Evolutionary conservation across 2,888 invertebrate species (phyloP).

Genomic region (Tricholauxania praeusta): DNA sequence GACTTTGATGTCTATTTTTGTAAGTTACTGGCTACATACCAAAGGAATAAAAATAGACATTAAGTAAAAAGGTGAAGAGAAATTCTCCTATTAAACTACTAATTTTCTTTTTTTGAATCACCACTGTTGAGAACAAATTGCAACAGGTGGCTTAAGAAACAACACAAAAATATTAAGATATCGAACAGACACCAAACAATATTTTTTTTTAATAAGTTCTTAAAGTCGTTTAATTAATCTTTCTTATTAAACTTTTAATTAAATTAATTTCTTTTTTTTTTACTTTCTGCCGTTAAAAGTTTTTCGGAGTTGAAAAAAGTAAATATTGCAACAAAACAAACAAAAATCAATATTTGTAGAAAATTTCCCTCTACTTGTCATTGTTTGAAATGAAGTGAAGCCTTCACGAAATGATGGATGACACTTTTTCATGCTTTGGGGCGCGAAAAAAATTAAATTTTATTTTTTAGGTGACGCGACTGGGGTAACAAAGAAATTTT

Average conservation of each 20-base stretch:
- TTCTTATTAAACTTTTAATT: no score
- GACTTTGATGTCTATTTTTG: not conserved
- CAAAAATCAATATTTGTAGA: constrained; percentile 30
- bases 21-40: not conserved
- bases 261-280: no score
- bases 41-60: no score
- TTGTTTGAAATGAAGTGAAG: constrained; percentile 9
- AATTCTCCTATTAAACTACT: no score
- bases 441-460: constrained; percentile 20
- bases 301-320: no score
- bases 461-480: constrained; percentile 36
- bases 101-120: no score
- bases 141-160: not conserved
- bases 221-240: no score
- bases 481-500: not conserved
- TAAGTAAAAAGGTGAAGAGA: no score
- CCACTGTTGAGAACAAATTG: not conserved
- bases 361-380: not conserved
- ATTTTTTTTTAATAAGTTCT: no score
- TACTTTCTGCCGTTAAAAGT: no score
- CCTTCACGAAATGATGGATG: constrained; percentile 33
- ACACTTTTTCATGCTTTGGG: constrained; percentile 22
- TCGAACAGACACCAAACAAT: no score
- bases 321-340: not conserved
- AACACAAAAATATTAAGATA: no score